A percentile compares a stretch with the other conserved stretches of the same genome.
Conservation (phyloP, 2,113 vertebrate genomes). For the Erinaceus europaeus region DNA sequence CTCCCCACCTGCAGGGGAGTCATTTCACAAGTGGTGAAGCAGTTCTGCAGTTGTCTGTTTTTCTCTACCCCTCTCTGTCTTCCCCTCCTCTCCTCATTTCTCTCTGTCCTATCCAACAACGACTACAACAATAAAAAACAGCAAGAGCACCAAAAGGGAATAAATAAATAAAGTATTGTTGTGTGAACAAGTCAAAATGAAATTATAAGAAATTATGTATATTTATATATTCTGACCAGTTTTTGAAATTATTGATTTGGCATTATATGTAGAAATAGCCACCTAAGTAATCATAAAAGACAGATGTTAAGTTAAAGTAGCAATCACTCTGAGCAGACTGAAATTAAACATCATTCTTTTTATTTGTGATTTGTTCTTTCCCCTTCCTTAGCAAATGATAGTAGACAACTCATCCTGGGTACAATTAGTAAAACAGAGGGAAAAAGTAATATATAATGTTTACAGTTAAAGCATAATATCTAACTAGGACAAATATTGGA, state of each 20-base stretch:
- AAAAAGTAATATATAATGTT: neutral
- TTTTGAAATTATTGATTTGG: neutral
- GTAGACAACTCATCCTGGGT: neutral
- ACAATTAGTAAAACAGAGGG: neutral
- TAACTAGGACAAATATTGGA: neutral
- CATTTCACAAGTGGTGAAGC: no score
- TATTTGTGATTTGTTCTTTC: neutral
- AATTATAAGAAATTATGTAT: neutral
- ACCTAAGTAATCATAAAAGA: neutral
- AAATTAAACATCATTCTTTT: neutral
- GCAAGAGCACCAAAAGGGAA: no score
- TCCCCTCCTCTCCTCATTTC: no score
- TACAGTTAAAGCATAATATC: neutral
- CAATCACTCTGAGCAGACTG: neutral
- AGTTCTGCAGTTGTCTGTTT: no score
- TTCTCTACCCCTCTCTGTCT: no score
- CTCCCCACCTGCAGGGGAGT: no score
- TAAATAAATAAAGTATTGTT: neutral
- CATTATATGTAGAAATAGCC: neutral
- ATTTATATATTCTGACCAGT: neutral
- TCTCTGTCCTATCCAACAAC: no score
- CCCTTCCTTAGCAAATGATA: neutral
- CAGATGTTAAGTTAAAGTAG: neutral
- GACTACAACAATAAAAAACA: no score
- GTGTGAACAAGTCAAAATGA: neutral